A percentile compares a stretch with the other conserved stretches of the same genome.
phyloP scores from a whole-genome alignment of 92 coral and sea anemone species.

The Epizoanthus fatuus region DNA sequence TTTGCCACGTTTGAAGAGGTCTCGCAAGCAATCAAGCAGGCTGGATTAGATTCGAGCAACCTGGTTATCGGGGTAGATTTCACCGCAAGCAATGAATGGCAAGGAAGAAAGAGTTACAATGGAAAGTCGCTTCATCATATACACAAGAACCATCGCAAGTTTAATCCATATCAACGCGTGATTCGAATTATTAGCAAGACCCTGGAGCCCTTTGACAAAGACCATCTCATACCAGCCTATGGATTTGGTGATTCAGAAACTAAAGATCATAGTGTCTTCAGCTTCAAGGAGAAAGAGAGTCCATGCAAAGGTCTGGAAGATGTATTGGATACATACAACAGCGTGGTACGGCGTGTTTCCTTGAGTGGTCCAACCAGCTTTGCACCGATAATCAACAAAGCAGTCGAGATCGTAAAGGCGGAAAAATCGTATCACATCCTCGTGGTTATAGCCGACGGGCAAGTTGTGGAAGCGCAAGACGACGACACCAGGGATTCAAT shows the following conservation, averaged over 20 bases:
- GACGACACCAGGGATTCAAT: slow-evolving; percentile 85
- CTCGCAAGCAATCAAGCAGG: slow-evolving; percentile 80
- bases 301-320: slow-evolving; percentile 90
- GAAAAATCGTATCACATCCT: slow-evolving; percentile 79
- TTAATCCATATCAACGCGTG: slow-evolving; percentile 97
- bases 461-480: slow-evolving; percentile 94
- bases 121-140: slow-evolving; percentile 93
- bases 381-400: slow-evolving; percentile 92
- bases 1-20: slow-evolving; percentile 85
- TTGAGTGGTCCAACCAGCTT: slow-evolving; percentile 98
- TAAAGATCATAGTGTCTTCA: slow-evolving; percentile 90
- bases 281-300: slow-evolving; percentile 73
- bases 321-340: slow-evolving; percentile 82
- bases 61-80: slow-evolving; percentile 94
- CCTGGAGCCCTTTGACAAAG: slow-evolving; percentile 93
- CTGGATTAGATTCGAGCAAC: slow-evolving; percentile 90
- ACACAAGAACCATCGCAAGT: slow-evolving; percentile 71
- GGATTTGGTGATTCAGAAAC: slow-evolving; percentile 94
- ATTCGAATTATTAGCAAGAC: slow-evolving; percentile 87
- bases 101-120: slow-evolving; percentile 90
- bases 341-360: slow-evolving; percentile 83
- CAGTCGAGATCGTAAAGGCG: slow-evolving; percentile 85
- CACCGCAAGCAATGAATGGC: slow-evolving; percentile 99
- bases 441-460: slow-evolving; percentile 96
- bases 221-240: slow-evolving; percentile 88